phyloP scores from a whole-genome alignment of 1,140 invertebrate genomes.

The Popillia japonica region DNA sequence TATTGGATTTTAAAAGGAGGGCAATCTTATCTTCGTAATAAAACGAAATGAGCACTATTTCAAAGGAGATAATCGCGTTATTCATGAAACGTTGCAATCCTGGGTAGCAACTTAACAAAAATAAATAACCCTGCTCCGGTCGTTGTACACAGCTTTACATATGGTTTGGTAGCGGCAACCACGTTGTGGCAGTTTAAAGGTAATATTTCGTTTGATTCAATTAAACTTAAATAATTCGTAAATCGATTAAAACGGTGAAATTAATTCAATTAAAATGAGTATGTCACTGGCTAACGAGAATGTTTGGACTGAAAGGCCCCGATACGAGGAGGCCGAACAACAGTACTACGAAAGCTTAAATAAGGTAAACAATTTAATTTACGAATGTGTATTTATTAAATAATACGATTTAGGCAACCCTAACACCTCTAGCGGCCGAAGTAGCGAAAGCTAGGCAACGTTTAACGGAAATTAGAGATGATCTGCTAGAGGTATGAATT shows the following conservation, averaged over 20 bases:
- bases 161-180: neutral
- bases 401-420: constrained; percentile 54
- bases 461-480: constrained; percentile 67
- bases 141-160: no score
- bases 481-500: constrained; percentile 64
- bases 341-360: constrained; percentile 67
- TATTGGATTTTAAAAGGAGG: no score
- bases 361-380: constrained; percentile 61
- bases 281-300: constrained; percentile 59
- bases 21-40: no score
- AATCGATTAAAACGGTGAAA: neutral
- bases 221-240: neutral
- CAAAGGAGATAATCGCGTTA: no score
- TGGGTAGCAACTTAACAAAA: neutral
- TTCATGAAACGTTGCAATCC: neutral
- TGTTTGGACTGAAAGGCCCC: constrained; percentile 69
- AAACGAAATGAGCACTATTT: no score
- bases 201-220: neutral
- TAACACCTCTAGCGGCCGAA: constrained; percentile 68
- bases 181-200: neutral
- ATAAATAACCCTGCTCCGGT: neutral
- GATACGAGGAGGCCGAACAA: constrained; percentile 70
- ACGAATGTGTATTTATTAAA: constrained; percentile 41
- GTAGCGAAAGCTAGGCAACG: constrained; percentile 72
- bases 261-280: constrained; percentile 1